Evolutionary conservation across 2,113 vertebrate species (phyloP), one percentile per base, ranked within the genome.

Genomic region (Brevimyrus niger): DNA sequence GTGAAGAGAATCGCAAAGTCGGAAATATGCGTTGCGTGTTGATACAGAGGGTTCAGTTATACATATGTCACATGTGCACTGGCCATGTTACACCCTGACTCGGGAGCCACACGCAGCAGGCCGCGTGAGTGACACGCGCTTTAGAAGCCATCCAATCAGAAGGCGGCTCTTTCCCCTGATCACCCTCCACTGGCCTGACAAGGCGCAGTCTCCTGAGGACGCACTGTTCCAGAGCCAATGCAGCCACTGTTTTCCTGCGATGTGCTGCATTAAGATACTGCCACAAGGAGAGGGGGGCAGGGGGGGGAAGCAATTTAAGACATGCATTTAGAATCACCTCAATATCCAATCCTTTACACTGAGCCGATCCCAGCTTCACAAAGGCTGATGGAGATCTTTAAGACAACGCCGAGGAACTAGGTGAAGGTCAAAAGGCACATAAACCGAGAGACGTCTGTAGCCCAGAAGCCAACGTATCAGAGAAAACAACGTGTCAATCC

Each of bases 321-420:
- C 82, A 84, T 84, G 82, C 42, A 44, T 84, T 46, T 47, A 84
- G 82, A 84, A 80, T 80, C 73, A 17, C 35, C 73, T 80, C 73
- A 80, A 47, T 84, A 84, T 47, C 42, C 38, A 2, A 47, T 19
- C 35, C 69, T 76, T 76, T 76, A 31, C 31, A 76, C 35, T 76
- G 35, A 80, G 73, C 35, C 31, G 44, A 84, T n/a, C 38, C 42
- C 21, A 9, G 19, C 19, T 47, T 84, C 80, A 84, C 38, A 19
- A 21, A 84, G 80, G 21, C 80, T 44, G 21, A 47, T 47, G 42
- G 38, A 84, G 42, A 83, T 83, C 80, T 83, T 44, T 83, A 23
- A 21, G 21, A 47, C 44, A 84, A n/a, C 3, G 44, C 82, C 47
- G 46, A 10, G 10, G 35, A 42, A 80, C 35, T 19, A 42, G 73